Base-by-base conservation (phyloP, 2,888 invertebrate genomes). In the Tiliacea citrago region DNA sequence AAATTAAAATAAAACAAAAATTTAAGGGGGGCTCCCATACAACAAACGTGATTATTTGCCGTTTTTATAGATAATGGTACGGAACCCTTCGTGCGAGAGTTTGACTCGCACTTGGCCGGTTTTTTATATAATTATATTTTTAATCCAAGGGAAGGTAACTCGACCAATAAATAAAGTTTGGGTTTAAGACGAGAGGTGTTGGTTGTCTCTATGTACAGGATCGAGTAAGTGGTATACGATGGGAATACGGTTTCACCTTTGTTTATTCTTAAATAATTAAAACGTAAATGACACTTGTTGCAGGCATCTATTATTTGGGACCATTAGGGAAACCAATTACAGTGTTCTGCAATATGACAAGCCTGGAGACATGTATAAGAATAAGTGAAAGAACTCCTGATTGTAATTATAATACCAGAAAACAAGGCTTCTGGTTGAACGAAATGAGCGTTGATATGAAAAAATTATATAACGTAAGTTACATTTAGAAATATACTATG, bases 341-440 rank as follows among this genome's bases (percentile, higher is more conserved):
- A 79, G 80, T 77, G 5, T 77, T 6, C 18, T 77, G 76, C 55
- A 79, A 77, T 79, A 77, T 77, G 80, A 18, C 7, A 18, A 77
- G 35, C 5, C 24, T 42, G 16, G 76, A 77, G 35, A 77, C 76
- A 5, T 77, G 76, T 62, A 16, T 77, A 13, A 35, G 4, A 1
- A 24, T 18, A 13, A 51, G 0, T 2, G n/a, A 51, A 2, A n/a
- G 0, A 8, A 79, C 73, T 0, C 16, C 21, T 8, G 80, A 21
- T 2, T 35, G 5, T n/a, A 57, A 62, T 57, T 49, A 51, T 55
- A 45, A 24, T 45, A 4, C 16, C 9, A 21, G 4, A 18, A 62
- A 72, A 72, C 53, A 61, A 61, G 18, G 60, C 2, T 79, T 57
- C 13, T 77, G 76, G 76, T 24, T 77, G 55, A 79, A 45, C 8